A percentile compares a stretch with the other conserved stretches of the same genome.
These are phyloP conservation scores for Danionella cerebrum DNA, from an alignment of 2,113 vertebrate species.

Conservation along the genomic window DNA sequence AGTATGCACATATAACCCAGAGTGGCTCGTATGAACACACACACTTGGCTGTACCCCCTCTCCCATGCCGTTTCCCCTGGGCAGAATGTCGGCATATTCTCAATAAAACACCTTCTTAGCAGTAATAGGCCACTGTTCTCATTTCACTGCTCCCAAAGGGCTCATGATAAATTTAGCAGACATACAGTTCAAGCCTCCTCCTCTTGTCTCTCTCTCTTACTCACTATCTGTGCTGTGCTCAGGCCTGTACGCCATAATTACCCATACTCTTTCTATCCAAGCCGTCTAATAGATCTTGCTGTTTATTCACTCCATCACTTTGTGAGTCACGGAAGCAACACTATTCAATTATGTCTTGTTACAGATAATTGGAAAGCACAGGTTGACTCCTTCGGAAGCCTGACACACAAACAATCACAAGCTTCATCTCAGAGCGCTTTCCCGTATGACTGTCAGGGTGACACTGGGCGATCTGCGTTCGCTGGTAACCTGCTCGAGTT, in stretches of 20 bases:
- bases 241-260: slow-evolving; percentile 25
- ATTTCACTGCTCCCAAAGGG: slow-evolving; percentile 82
- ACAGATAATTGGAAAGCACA: slow-evolving; percentile 47
- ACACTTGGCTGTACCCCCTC: slow-evolving; percentile 31
- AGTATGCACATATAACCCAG: slow-evolving; percentile 33
- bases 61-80: slow-evolving; percentile 60
- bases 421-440: not conserved
- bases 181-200: slow-evolving; percentile 68
- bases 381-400: slow-evolving; percentile 39
- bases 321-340: slow-evolving; percentile 37
- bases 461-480: not conserved
- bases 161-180: slow-evolving; percentile 84
- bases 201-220: slow-evolving; percentile 10
- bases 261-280: slow-evolving; percentile 14
- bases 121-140: slow-evolving; percentile 83
- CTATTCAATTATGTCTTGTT: slow-evolving; percentile 37
- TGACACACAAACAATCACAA: slow-evolving; percentile 15
- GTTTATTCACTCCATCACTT: slow-evolving; percentile 34
- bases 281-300: slow-evolving; percentile 8
- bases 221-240: slow-evolving; percentile 50
- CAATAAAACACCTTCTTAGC: slow-evolving; percentile 92
- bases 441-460: slow-evolving; percentile 1
- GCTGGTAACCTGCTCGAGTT: slow-evolving; percentile 5
- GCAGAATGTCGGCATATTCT: slow-evolving; percentile 67
- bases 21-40: not conserved